phyloP scores from a whole-genome alignment of 2,797 vertebrate species.

The Brotula barbata region DNA sequence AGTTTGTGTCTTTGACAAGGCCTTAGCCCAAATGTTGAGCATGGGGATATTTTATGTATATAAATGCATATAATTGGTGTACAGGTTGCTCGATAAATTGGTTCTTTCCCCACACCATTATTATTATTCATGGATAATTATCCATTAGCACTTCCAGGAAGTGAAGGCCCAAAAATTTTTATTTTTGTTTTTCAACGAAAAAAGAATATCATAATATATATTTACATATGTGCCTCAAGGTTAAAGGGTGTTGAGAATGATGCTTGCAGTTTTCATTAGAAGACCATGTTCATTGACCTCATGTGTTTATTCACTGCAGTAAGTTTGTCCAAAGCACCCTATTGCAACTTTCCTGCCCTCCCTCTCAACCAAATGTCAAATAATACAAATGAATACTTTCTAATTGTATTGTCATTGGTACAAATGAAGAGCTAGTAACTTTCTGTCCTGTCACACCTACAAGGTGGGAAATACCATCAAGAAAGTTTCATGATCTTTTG shows the following conservation, averaged over 20 bases:
- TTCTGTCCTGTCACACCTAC: background rate
- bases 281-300: background rate
- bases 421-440: no score
- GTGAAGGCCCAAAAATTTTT: slow-evolving; percentile 14
- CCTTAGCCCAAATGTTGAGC: slow-evolving; percentile 7
- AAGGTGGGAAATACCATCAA: background rate
- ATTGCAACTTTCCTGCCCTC: slow-evolving; percentile 28
- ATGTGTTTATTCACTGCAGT: slow-evolving; percentile 19
- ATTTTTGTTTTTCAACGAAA: no score
- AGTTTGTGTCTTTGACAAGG: slow-evolving; percentile 18
- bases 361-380: background rate
- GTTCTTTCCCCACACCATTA: background rate
- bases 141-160: slow-evolving; percentile 14
- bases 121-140: slow-evolving; percentile 14
- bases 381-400: background rate
- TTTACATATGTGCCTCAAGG: slow-evolving; percentile 60
- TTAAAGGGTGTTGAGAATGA: slow-evolving; percentile 23
- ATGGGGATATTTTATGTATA: slow-evolving; percentile 2
- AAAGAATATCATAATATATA: no score
- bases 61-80: no score
- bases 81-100: no score
- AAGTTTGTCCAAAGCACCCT: slow-evolving; percentile 19
- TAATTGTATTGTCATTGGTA: background rate
- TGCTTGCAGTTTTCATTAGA: slow-evolving; percentile 34
- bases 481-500: background rate